phyloP scores from a whole-genome alignment of 2,113 vertebrate genomes.

The Aplodontia rufa region DNA sequence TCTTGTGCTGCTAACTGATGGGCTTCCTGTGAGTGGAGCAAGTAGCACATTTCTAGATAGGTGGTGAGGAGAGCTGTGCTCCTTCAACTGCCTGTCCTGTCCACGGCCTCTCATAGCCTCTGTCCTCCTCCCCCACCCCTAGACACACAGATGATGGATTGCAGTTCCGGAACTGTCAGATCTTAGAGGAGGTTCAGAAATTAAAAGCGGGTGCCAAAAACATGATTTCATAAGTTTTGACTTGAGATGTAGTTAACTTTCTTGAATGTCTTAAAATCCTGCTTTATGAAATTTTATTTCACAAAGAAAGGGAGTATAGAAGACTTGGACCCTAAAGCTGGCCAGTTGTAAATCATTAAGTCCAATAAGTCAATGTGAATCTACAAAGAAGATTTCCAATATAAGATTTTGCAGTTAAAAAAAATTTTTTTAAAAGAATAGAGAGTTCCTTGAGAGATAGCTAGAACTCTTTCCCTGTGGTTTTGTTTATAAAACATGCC shows the following conservation, averaged over 20 bases:
- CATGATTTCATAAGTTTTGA: constrained; percentile 85
- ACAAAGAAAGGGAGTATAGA: constrained; percentile 79
- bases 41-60: constrained; percentile 79
- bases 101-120: not conserved
- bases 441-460: constrained; percentile 3
- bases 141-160: constrained; percentile 79
- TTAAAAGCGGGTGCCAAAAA: constrained; percentile 82
- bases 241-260: constrained; percentile 82
- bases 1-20: constrained; percentile 71
- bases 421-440: constrained; percentile 41
- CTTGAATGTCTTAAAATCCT: constrained; percentile 75
- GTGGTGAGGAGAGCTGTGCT: constrained; percentile 59
- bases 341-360: constrained; percentile 80
- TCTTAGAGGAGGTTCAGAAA: constrained; percentile 79
- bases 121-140: constrained; percentile 29
- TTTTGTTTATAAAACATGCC: constrained; percentile 46
- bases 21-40: constrained; percentile 73
- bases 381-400: constrained; percentile 76
- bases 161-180: constrained; percentile 72
- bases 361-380: constrained; percentile 80
- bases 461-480: not conserved
- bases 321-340: constrained; percentile 71
- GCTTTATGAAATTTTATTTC: constrained; percentile 78
- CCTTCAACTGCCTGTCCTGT: constrained; percentile 44
- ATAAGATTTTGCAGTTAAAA: constrained; percentile 61